A percentile compares a stretch with the other conserved stretches of the same genome.
Evolutionary conservation across 1,140 invertebrate species (phyloP).

Genomic region (Papilio aristodemus): DNA sequence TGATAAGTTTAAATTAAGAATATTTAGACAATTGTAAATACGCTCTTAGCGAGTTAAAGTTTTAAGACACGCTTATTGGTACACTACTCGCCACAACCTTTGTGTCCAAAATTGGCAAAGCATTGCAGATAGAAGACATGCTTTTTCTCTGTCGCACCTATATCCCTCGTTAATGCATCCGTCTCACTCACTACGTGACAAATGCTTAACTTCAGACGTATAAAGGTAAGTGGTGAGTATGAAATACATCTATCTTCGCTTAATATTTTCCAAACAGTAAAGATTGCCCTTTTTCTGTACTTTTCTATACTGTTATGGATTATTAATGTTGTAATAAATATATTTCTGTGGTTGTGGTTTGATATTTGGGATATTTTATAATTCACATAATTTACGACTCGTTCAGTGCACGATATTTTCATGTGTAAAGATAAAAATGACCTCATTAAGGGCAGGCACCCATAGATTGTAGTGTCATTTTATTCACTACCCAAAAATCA

Average conservation of each 20-base stretch:
- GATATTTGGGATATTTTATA: constrained; percentile 1
- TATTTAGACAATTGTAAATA: constrained; percentile 37
- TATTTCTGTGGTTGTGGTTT: background rate
- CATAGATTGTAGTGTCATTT: background rate
- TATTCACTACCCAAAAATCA: background rate
- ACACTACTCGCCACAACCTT: background rate
- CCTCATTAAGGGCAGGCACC: background rate
- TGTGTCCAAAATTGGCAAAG: background rate
- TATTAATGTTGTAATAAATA: background rate
- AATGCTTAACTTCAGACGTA: background rate
- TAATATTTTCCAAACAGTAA: too few species aligned
- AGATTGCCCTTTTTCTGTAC: background rate
- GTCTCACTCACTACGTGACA: background rate
- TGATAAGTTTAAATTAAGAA: constrained; percentile 3
- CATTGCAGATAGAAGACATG: background rate
- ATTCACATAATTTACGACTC: too few species aligned
- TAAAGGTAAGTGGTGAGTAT: background rate
- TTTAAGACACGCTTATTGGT: background rate
- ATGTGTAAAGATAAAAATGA: background rate
- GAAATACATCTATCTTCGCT: too few species aligned
- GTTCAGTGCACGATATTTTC: too few species aligned
- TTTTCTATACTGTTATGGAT: background rate
- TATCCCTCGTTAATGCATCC: background rate
- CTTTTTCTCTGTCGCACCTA: constrained; percentile 6
- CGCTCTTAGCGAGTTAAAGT: background rate